phyloP scores from a whole-genome alignment of 1,140 invertebrate species.

The Drosophila nebulosa region DNA sequence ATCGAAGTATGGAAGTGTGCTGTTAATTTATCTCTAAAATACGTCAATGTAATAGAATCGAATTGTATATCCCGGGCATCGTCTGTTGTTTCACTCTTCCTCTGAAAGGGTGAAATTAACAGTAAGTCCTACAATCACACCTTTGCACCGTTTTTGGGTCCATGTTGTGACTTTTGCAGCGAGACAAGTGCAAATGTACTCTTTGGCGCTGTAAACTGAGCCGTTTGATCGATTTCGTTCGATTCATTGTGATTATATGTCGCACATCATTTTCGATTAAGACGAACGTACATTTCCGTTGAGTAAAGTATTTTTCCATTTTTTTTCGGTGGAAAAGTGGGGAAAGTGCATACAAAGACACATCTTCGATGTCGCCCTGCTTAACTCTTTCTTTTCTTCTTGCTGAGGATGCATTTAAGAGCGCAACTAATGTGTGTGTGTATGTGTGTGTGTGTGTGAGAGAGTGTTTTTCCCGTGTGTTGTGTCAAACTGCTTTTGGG shows the following conservation, averaged over 20 bases:
- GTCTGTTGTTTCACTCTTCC: neutral
- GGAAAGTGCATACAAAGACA: neutral
- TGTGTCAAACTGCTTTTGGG: constrained; percentile 64
- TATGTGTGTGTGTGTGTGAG: too few relatives aligned
- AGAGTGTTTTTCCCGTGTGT: too few relatives aligned
- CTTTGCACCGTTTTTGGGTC: constrained; percentile 38
- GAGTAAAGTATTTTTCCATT: neutral
- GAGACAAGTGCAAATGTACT: neutral
- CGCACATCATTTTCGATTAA: neutral
- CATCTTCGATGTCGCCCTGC: neutral
- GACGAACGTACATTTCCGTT: neutral
- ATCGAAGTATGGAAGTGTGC: neutral
- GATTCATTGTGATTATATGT: too few relatives aligned
- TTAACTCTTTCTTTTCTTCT: neutral
- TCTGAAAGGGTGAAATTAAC: constrained; percentile 33
- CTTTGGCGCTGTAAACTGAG: neutral
- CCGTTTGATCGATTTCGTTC: neutral
- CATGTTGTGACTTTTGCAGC: constrained; percentile 59
- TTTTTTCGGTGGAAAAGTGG: too few relatives aligned
- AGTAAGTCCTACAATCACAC: constrained; percentile 50
- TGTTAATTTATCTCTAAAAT: constrained; percentile 37
- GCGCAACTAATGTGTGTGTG: neutral
- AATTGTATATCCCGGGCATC: constrained; percentile 33
- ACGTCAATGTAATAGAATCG: constrained; percentile 14
- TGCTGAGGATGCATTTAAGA: constrained; percentile 35